A percentile compares a stretch with the other conserved stretches of the same genome.
These are phyloP conservation scores for Scatophagus argus DNA, from an alignment of 2,113 vertebrate species.

Conservation along the genomic window DNA sequence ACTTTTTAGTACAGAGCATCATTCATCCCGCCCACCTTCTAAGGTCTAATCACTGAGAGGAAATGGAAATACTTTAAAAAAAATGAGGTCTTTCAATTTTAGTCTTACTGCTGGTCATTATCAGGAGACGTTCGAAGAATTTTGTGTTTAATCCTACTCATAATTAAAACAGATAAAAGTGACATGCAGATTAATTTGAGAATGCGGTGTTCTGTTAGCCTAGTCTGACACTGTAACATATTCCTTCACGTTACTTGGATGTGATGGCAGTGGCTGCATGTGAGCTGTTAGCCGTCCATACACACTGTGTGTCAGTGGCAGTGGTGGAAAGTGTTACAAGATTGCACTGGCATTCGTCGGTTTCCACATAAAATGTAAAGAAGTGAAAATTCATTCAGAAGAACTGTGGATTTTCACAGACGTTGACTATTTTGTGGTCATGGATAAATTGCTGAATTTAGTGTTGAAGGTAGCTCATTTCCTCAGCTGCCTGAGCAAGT, in stretches of 20 bases:
- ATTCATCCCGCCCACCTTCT: not conserved
- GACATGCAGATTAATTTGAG: not conserved
- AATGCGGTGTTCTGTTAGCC: not conserved
- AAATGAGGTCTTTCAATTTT: not conserved
- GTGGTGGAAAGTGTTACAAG: conserved; percentile 22
- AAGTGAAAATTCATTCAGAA: conserved; percentile 22
- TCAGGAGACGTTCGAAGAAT: not conserved
- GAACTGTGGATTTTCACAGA: not conserved
- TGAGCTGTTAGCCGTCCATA: conserved; percentile 4
- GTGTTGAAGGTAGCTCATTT: not conserved
- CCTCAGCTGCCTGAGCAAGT: not conserved
- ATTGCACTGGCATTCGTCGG: conserved; percentile 16
- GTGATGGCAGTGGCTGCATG: not conserved
- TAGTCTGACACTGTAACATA: not conserved
- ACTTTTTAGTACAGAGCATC: not conserved
- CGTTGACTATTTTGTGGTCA: too few species aligned
- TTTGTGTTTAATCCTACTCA: not conserved
- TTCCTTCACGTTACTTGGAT: not conserved
- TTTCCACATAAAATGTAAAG: conserved; percentile 62
- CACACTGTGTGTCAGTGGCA: conserved; percentile 7
- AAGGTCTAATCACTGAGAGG: not conserved
- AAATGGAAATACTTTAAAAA: too few species aligned
- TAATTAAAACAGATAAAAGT: not conserved
- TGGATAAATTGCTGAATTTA: not conserved
- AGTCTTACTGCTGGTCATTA: not conserved